Base-by-base conservation (phyloP, 2,888 invertebrate genomes). In the Bellardia pandia region DNA sequence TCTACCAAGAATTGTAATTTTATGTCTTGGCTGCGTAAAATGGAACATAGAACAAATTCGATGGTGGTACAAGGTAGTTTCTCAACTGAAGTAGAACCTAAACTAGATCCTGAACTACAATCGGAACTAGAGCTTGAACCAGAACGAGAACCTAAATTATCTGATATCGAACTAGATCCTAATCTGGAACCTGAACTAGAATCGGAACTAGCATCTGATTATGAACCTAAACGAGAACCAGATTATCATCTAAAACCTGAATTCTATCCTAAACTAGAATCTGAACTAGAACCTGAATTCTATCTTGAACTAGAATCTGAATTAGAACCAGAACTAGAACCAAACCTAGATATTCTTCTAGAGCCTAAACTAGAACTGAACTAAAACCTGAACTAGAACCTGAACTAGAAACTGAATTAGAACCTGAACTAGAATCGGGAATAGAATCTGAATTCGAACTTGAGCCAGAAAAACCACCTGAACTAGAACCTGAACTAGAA, bases 1-100 rank as follows among this genome's bases (percentile, higher is more conserved):
- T 16, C 23, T 9, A 13, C 8, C 72, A 81, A 23, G 45, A 81
- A 56, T 66, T 74, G 56, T 48, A 48, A 72, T 80, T 72, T 45
- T 4, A 71, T 30, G 16, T 48, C 23, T 30, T 45, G 45, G 5
- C 23, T 42, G 33, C 13, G 14, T 45, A 30, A 33, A 33, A 33
- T 11, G 23, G 16, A 56, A 56, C n/a, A 13, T 6, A 60, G n/a
- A 16, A 33, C 3, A 37, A 13, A 76, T 48, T 0, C 51, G 33
- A 51, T 62, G 30, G 13, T 42, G 37, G 37, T 7, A 5, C 16
- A 16, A 37, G 37, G 5, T 5, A 37, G 37, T 5, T 37, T 37
- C 5, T 1, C 23, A 23, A 23, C 4, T 37, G 1, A 37, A 37
- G 0, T 37, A 37, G 37, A 37, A 37, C 37, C 1, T 1, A 33